Base-by-base conservation (phyloP, 1,140 invertebrate genomes). In the Drosophila triauraria region DNA sequence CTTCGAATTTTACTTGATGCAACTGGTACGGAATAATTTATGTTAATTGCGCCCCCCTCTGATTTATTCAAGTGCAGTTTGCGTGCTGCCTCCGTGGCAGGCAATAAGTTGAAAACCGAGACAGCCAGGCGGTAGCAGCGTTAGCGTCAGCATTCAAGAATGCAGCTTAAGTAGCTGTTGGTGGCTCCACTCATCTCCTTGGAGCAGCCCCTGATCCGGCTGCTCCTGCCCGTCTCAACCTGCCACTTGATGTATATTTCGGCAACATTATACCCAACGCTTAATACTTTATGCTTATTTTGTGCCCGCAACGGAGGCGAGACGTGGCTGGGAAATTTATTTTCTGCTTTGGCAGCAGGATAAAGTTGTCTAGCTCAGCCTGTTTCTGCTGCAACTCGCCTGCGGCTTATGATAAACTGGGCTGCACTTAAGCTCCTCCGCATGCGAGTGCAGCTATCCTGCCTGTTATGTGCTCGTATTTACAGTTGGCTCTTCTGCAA, bases 211-310 rank as follows among this genome's bases (percentile, higher is more conserved):
- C 30, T 47, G 46, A 35, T 53, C 30, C 60, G 13, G 69, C 61
- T 25, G 51, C 15, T 40, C 8, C 35, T 38, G 47, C 54, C 51
- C 44, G 42, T 70, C 63, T 57, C 80, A 53, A 56, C 67, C 53
- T 64, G 54, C 69, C 75, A 86, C 62, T 82, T 76, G 70, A 65
- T 64, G 57, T 76, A 70, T 78, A 88, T 88, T 87, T 88, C 71
- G 84, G 80, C 77, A 83, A 80, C 80, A 88, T 78, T 87, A 78
- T 80, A 84, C 65, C 69, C 72, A 54, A 69, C 72, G 72, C 69
- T 88, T 87, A 88, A 90, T 87, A 84, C 77, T 88, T 88, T 88
- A 88, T 87, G 77, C 80, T 88, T 84, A 88, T 87, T 80, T 80
- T 87, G 84, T 75, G 42, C 32, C 23, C n/a, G 12, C 23, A 35